Evolutionary conservation across 2,888 invertebrate species (phyloP), one percentile per base, ranked within the genome.

Genomic region (Tenodera sinensis): DNA sequence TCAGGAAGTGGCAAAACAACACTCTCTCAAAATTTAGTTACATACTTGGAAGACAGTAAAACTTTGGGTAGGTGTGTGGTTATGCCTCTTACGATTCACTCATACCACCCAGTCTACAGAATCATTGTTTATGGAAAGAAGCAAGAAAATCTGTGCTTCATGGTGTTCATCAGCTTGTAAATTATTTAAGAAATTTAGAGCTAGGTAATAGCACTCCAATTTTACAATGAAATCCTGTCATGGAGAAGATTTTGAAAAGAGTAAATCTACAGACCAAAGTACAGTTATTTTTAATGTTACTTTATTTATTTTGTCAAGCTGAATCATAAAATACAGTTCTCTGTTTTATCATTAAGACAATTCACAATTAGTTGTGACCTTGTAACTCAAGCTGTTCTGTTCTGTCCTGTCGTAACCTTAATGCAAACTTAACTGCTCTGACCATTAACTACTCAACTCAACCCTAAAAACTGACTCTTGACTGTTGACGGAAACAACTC

Each of bases 1-100:
- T 92, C 92, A 34, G 92, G 91, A 20, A 91, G 92, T 90, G 93
- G 93, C 3, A 93, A 92, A 90, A 92, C 92, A 28, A 91, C 91
- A 42, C 88, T 91, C 91, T 81, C 91, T 89, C 34, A 90, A 88
- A 15, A 85, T 87, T 30, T 91, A 91, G 71, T n/a, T 4, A 3
- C 42, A 14, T 30, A 25, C 83, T 28, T 83, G 83, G 28, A 27
- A 28, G 28, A 28, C 34, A 28, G 3, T 84, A 84, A 34, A 84
- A 30, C 15, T 34, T 84, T n/a, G 14, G 25, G 14, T 9, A 83
- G 30, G 20, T 30, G 88, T 88, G 12, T 88, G 87, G 30, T 91
- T 28, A 28, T 91, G n/a, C 91, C 91, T 90, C 90, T 90, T 92
- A 91, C 90, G 92, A 92, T 90, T 87, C 91, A 34, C 88, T 91